Base-by-base conservation (phyloP, 2,113 vertebrate species). In the Galeopterus variegatus region DNA sequence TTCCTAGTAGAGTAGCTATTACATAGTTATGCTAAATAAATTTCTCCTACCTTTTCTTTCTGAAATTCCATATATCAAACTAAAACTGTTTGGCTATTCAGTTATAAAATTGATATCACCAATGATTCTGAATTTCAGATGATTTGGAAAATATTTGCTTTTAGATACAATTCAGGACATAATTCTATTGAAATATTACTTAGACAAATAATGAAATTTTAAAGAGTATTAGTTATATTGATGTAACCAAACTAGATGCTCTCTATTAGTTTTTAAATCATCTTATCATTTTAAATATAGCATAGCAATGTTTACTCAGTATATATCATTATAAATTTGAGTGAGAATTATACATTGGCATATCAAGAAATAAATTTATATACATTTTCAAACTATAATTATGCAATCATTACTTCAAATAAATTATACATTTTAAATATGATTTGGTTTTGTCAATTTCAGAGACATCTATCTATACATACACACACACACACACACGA, bases 111-210 rank as follows among this genome's bases (percentile, higher is more conserved):
- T 77, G 24, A 17, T 92, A 23, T 84, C 9, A 60, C 60, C 24
- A 79, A 28, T 81, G 6, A 92, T 41, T 56, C 58, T 73, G 3
- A 86, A 76, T 77, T 92, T 64, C 33, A 94, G n/a, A 24, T 90
- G 2, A 76, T 56, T 76, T 45, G 18, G 10, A 85, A 90, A 81
- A 86, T 87, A 67, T 81, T 85, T 95, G 10, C 26, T 60, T 92
- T 80, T 79, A 92, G 15, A 36, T 15, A 75, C 6, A 85, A 52
- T 67, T 92, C 28, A 88, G 15, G 36, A 89, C 10, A 41, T 36
- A 89, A 81, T 69, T 83, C 33, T 90, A 60, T 88, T 85, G n/a
- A 92, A 94, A 52, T 92, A 88, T 90, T 85, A 69, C 23, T 69
- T 36, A 64, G 23, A 17, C 31, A 83, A 69, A 77, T 17, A 69